Percentiles rank a stretch among this genome's conserved stretches.
phyloP scores from a whole-genome alignment of 2,888 invertebrate genomes.

The Acanthopleura granulata region DNA sequence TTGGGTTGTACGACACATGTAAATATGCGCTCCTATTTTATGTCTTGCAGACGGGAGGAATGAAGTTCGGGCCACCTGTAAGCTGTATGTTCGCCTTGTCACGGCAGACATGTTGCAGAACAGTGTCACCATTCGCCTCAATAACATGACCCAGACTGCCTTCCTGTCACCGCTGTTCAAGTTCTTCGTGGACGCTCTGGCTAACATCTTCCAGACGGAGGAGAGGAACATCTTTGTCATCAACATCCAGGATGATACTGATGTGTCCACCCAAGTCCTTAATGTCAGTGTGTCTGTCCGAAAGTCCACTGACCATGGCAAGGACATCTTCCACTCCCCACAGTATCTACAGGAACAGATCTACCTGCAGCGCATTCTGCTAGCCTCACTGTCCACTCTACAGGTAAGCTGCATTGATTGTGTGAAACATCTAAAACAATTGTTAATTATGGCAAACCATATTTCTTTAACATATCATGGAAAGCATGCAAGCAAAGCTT shows the following conservation, averaged over 20 bases:
- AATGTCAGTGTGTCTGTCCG: constrained; percentile 95
- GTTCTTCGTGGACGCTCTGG: constrained; percentile 90
- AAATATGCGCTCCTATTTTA: background rate
- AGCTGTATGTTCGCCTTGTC: constrained; percentile 88
- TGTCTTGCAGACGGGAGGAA: constrained; percentile 85
- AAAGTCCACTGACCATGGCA: constrained; percentile 38
- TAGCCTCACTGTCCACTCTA: constrained; percentile 89
- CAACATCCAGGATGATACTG: constrained; percentile 92
- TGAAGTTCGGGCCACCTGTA: constrained; percentile 93
- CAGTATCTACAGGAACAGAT: constrained; percentile 93
- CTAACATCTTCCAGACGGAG: constrained; percentile 91
- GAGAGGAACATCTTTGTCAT: constrained; percentile 93
- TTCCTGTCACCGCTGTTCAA: constrained; percentile 89
- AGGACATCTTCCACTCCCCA: constrained; percentile 84
- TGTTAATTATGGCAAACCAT: no score
- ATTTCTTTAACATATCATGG: background rate
- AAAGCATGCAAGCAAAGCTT: background rate
- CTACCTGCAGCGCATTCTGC: constrained; percentile 89
- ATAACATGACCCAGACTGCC: constrained; percentile 92
- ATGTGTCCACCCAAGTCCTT: constrained; percentile 83
- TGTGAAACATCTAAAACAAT: no score
- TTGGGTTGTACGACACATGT: no score
- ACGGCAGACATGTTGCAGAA: constrained; percentile 95
- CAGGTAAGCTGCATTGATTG: constrained; percentile 75
- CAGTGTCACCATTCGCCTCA: constrained; percentile 91